Percentiles rank a stretch among this genome's conserved stretches.
Conservation (phyloP, 2,888 invertebrate species). For the Cylloceria caligata region DNA sequence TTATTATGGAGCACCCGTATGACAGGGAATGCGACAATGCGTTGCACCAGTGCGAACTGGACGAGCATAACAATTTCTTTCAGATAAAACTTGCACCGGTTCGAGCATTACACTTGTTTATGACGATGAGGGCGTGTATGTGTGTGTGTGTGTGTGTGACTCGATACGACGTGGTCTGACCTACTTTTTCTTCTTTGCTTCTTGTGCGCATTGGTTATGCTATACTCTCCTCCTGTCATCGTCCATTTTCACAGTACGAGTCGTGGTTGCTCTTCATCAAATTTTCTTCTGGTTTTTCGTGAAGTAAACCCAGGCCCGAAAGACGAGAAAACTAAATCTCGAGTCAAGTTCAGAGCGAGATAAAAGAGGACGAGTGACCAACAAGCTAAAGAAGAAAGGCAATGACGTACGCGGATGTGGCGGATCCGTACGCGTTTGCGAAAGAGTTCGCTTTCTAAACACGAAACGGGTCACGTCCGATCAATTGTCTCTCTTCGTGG, state of each 20-base stretch:
- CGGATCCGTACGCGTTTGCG: conserved; percentile 66
- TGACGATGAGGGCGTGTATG: neutral
- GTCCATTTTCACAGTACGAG: conserved; percentile 1
- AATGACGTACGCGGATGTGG: conserved; percentile 58
- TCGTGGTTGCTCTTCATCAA: conserved; percentile 76
- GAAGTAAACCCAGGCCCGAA: neutral
- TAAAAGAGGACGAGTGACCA: too few relatives aligned
- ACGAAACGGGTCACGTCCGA: conserved; percentile 67
- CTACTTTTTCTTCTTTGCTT: conserved; percentile 80
- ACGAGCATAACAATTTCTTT: conserved; percentile 38
- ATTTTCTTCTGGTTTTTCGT: conserved; percentile 68
- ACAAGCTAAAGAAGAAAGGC: conserved; percentile 22
- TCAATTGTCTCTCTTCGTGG: conserved; percentile 61
- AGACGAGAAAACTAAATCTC: conserved; percentile 33
- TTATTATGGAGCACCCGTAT: conserved; percentile 45
- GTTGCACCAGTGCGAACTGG: conserved; percentile 26
- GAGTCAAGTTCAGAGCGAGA: neutral
- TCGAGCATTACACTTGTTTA: conserved; percentile 16
- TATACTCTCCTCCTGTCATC: neutral
- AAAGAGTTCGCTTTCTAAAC: conserved; percentile 79
- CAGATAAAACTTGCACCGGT: conserved; percentile 52
- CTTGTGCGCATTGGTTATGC: conserved; percentile 21
- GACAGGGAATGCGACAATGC: conserved; percentile 35
- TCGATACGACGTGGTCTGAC: conserved; percentile 73
- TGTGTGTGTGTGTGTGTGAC: conserved; percentile 16